phyloP scores from a whole-genome alignment of 2,888 invertebrate species.

The Tinea trinotella region DNA sequence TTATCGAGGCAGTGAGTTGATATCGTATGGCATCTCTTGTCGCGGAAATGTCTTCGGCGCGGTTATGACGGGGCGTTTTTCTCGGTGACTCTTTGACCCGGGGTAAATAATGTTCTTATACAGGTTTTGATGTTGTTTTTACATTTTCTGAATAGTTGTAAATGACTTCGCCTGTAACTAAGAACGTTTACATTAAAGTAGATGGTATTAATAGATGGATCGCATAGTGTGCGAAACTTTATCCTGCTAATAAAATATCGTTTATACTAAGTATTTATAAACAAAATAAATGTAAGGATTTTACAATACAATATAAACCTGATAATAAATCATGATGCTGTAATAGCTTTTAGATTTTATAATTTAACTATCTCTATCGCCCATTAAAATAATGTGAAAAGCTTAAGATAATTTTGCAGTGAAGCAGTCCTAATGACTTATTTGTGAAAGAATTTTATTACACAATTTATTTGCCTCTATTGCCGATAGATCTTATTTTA shows the following conservation, averaged over 20 bases:
- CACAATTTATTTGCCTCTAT: background rate
- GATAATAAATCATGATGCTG: background rate
- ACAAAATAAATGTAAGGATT: background rate
- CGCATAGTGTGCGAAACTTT: too few relatives aligned
- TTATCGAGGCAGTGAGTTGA: constrained; percentile 28
- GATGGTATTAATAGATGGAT: background rate
- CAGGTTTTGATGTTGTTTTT: constrained; percentile 9
- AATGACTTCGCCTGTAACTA: background rate
- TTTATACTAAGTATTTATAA: too few relatives aligned
- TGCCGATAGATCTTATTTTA: background rate
- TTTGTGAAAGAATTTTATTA: constrained; percentile 29
- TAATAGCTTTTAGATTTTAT: constrained; percentile 6
- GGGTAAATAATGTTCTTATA: constrained; percentile 18
- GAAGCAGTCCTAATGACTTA: constrained; percentile 30
- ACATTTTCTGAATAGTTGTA: constrained; percentile 1
- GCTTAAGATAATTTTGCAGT: constrained; percentile 29
- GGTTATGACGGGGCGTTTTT: constrained; percentile 40
- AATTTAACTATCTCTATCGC: constrained; percentile 7
- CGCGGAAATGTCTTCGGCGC: constrained; percentile 33
- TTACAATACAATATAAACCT: background rate
- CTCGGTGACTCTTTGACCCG: constrained; percentile 34
- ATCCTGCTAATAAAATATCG: too few relatives aligned
- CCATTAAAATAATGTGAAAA: constrained; percentile 38
- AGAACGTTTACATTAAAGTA: background rate
- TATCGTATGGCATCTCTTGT: constrained; percentile 29